Base-by-base conservation (phyloP, 2,888 invertebrate species). In the Melangyna quadrimaculata region DNA sequence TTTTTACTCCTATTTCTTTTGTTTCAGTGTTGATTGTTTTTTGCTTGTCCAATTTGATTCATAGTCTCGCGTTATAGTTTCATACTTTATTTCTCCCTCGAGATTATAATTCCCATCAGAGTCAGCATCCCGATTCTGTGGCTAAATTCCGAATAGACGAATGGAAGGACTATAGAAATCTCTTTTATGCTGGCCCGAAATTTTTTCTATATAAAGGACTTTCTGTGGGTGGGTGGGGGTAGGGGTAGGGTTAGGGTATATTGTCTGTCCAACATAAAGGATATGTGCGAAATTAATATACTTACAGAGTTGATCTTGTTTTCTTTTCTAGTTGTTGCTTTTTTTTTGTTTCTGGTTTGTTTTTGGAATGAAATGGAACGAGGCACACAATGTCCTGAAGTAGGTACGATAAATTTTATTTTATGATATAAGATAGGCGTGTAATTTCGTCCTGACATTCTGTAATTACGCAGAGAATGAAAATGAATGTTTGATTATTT, bases 391-490 rank as follows among this genome's bases (percentile, higher is more conserved):
- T 75, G 51, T 70, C 72, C 67, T 71, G 79, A 75, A 55, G 71
- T 63, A 67, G 67, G 45, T 43, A 67, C 67, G 57, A 86, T 86
- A 86, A 69, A 86, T 86, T 81, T 69, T 73, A 72, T 70, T 86
- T 86, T 81, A 86, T 86, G 81, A 81, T 86, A 86, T 78, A 57
- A 86, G 81, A 86, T 81, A 81, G 86, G 81, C 86, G 86, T 75
- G 63, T 81, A 81, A 81, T 86, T 81, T 81, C 81, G 53, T 78
- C 69, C 78, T 78, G 73, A 86, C 81, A 86, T 86, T 77, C 72
- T 86, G 81, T 81, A 81, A 86, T 86, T 86, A 81, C 75, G 37
- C 72, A 65, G 27, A 55, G 65, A 77, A 71, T 57, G 59, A 72
- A 72, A 77, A 73, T 77, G 59, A 71, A 71, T 65, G 65, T 82